Conservation (phyloP, 2,888 invertebrate genomes). For the Tetheella fluctuosa region DNA sequence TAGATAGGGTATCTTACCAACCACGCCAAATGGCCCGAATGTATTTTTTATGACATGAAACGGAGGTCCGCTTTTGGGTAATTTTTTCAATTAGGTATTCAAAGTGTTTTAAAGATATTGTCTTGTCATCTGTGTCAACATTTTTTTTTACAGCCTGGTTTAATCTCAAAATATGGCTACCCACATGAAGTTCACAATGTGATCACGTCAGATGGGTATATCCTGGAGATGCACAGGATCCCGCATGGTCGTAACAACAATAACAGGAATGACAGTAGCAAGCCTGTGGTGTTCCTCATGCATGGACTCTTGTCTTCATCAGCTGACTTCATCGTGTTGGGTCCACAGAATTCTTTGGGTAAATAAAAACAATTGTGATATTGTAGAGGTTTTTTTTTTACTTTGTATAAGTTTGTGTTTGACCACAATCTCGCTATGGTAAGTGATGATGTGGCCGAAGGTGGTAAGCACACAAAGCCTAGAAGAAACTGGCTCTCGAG, state of each 20-base stretch:
- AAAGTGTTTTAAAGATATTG: too few species aligned
- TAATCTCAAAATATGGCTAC: conserved; percentile 59
- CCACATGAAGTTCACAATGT: conserved; percentile 56
- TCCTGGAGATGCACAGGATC: conserved; percentile 58
- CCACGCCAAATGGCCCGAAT: too few species aligned
- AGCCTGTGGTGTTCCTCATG: conserved; percentile 49
- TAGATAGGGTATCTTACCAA: too few species aligned
- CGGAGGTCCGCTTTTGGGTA: too few species aligned
- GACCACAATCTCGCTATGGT: too few species aligned
- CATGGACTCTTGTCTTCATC: conserved; percentile 63
- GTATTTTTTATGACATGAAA: too few species aligned
- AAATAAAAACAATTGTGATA: conserved; percentile 17
- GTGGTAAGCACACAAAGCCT: neutral
- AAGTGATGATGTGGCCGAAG: neutral
- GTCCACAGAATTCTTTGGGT: conserved; percentile 55
- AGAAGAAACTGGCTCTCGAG: too few species aligned
- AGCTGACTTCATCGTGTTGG: conserved; percentile 54
- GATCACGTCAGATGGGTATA: conserved; percentile 56
- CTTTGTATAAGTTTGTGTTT: too few species aligned
- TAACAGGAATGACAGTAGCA: conserved; percentile 36
- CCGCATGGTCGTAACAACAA: conserved; percentile 51
- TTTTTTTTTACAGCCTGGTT: conserved; percentile 48
- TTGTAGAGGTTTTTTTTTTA: neutral
- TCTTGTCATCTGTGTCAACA: too few species aligned
- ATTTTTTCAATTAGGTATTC: too few species aligned